phyloP scores from a whole-genome alignment of 2,888 invertebrate genomes.

The Oscheius onirici region DNA sequence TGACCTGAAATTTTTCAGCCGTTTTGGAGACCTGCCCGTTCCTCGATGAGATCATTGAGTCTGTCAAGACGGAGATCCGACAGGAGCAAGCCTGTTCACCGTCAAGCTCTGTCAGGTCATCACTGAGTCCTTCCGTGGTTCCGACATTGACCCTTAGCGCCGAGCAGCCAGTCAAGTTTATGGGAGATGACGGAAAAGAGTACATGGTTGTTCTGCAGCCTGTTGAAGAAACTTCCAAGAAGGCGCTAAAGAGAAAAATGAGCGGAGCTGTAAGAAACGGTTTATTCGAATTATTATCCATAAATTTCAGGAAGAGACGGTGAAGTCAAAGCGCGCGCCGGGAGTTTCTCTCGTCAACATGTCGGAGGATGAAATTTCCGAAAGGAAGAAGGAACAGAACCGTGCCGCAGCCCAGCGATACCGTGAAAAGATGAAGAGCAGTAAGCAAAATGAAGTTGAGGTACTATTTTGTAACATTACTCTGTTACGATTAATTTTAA shows the following conservation, averaged over 20 bases:
- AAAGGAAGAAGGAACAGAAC: slow-evolving; percentile 69
- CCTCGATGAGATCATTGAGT: slow-evolving; percentile 62
- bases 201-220: slow-evolving; percentile 42
- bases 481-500: slow-evolving; percentile 22
- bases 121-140: not conserved
- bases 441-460: slow-evolving; percentile 25
- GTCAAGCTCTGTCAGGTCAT: not conserved
- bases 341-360: slow-evolving; percentile 55
- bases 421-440: slow-evolving; percentile 53
- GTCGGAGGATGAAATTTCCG: slow-evolving; percentile 60
- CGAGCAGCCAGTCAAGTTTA: slow-evolving; percentile 41
- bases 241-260: slow-evolving; percentile 21
- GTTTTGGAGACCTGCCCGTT: slow-evolving; percentile 28
- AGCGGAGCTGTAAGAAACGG: slow-evolving; percentile 5
- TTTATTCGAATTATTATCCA: not conserved
- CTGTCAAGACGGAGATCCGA: slow-evolving; percentile 61
- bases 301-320: not conserved
- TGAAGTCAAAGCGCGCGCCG: slow-evolving; percentile 42
- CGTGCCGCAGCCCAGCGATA: slow-evolving; percentile 64
- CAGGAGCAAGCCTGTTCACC: slow-evolving; percentile 29
- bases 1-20: not conserved
- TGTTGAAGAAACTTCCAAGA: not conserved
- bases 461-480: slow-evolving; percentile 16
- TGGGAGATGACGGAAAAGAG: slow-evolving; percentile 52
- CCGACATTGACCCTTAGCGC: slow-evolving; percentile 35